phyloP scores from a whole-genome alignment of 2,888 invertebrate genomes.

The Xanthia togata region DNA sequence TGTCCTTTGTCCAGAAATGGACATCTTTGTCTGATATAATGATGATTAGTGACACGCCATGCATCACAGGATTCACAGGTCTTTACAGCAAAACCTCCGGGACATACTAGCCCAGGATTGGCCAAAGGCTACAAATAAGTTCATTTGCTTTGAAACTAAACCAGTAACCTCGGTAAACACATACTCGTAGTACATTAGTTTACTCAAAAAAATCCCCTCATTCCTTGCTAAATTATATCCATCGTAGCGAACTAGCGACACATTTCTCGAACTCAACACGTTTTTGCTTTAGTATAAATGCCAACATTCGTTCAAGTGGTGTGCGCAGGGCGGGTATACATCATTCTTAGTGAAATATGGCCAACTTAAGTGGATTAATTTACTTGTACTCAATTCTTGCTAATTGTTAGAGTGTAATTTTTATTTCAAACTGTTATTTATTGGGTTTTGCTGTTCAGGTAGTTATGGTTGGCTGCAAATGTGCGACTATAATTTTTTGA shows the following conservation, averaged over 20 bases:
- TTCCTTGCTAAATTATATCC: conserved; percentile 29
- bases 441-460: background rate
- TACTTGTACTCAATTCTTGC: conserved; percentile 40
- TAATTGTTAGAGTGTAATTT: conserved; percentile 53
- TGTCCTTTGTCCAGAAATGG: background rate
- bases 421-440: conserved; percentile 41
- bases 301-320: conserved; percentile 49
- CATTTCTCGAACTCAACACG: conserved; percentile 41
- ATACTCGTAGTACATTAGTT: background rate
- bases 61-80: background rate
- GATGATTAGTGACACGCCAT: background rate
- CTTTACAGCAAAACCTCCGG: background rate
- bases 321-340: conserved; percentile 41
- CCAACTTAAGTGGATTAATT: conserved; percentile 56
- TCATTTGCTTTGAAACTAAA: background rate
- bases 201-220: background rate
- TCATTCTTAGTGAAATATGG: conserved; percentile 56
- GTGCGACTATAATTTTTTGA: background rate
- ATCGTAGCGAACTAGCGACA: conserved; percentile 33
- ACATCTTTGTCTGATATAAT: background rate
- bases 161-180: background rate
- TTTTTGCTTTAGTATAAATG: conserved; percentile 54
- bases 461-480: background rate
- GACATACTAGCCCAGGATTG: background rate
- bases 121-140: background rate